These are phyloP conservation scores for Salvator merianae DNA, from an alignment of 2,113 vertebrate genomes.

Conservation along the genomic window DNA sequence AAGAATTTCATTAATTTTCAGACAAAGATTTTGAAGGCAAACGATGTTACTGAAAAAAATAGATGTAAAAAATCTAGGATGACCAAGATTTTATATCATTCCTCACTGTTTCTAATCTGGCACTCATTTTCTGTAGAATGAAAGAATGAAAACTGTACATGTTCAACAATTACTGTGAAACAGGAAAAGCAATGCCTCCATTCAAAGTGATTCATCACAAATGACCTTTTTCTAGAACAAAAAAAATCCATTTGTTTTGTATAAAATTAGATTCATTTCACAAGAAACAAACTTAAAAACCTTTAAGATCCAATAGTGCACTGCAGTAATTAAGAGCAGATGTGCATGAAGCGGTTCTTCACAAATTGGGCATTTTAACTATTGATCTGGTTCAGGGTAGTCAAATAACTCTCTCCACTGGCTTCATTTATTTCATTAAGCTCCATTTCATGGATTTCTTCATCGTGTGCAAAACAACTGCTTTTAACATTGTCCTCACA, in stretches of 20 bases:
- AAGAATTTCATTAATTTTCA: not conserved
- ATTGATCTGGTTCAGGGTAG: constrained; percentile 44
- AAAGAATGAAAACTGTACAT: constrained; percentile 51
- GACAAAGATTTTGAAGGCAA: constrained; percentile 38
- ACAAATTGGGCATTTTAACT: constrained; percentile 64
- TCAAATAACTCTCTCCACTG: constrained; percentile 59
- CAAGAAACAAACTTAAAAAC: constrained; percentile 46
- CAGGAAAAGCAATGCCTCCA: constrained; percentile 61
- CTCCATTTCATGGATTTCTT: constrained; percentile 80
- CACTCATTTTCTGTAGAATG: constrained; percentile 37
- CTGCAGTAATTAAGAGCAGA: constrained; percentile 20
- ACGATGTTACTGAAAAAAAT: constrained; percentile 30
- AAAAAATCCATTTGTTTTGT: constrained; percentile 52
- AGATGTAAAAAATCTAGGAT: not conserved
- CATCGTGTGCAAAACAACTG: constrained; percentile 54
- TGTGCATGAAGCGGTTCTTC: constrained; percentile 21
- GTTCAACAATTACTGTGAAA: not conserved
- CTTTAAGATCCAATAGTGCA: constrained; percentile 33
- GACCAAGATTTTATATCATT: constrained; percentile 41
- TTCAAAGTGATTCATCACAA: constrained; percentile 67
- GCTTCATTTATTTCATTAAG: constrained; percentile 76
- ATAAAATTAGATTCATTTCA: constrained; percentile 49
- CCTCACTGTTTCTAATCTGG: constrained; percentile 41
- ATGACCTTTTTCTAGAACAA: constrained; percentile 64
- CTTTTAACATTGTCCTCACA: constrained; percentile 77